Conservation (phyloP, 2,797 vertebrate genomes). For the Sebastes hubbsi region DNA sequence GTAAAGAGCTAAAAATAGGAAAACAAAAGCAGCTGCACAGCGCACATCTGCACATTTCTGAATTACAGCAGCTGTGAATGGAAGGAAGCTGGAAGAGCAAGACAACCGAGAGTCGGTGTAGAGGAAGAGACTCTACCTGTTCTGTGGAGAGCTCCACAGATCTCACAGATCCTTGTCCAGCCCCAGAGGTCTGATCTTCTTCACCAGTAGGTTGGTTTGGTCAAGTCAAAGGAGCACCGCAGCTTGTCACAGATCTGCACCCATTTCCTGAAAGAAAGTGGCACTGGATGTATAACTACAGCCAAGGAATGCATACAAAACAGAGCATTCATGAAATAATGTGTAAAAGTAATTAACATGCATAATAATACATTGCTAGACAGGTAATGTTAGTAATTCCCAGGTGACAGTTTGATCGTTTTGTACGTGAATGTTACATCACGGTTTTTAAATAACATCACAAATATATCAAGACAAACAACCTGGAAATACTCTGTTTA, state of each 20-base stretch:
- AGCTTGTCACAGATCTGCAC: conserved; percentile 79
- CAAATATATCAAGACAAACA: neutral
- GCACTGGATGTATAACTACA: neutral
- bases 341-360: neutral
- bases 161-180: conserved; percentile 78
- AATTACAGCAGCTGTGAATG: neutral
- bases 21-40: neutral
- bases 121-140: conserved; percentile 65
- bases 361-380: too few relatives aligned
- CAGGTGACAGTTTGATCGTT: neutral
- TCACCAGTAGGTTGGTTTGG: conserved; percentile 58
- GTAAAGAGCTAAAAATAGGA: conserved; percentile 15
- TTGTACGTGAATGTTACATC: neutral
- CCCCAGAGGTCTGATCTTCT: conserved; percentile 78
- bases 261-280: conserved; percentile 76
- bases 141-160: conserved; percentile 83
- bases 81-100: conserved; percentile 9
- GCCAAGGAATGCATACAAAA: conserved; percentile 46
- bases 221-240: conserved; percentile 80
- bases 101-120: neutral
- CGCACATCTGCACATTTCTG: neutral
- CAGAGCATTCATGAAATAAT: conserved; percentile 72
- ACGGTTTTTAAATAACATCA: neutral
- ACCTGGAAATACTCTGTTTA: neutral
- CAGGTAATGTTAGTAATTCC: neutral